A percentile compares a stretch with the other conserved stretches of the same genome.
These are phyloP conservation scores for Phoenicopterus ruber DNA, from an alignment of 2,113 vertebrate species.

Conservation along the genomic window DNA sequence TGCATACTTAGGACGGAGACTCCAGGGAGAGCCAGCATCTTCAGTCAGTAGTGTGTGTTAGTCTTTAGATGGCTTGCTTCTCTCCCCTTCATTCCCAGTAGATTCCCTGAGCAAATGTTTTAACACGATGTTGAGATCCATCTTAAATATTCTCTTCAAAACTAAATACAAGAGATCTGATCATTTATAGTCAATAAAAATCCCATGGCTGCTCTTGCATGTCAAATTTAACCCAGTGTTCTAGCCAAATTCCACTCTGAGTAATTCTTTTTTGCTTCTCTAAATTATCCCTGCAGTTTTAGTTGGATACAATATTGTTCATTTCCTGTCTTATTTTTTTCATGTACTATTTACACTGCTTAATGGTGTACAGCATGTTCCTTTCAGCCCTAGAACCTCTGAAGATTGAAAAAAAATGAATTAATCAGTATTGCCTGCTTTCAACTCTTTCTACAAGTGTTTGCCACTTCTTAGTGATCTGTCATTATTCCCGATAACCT, in stretches of 20 bases:
- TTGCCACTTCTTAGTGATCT: background rate
- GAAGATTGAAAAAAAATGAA: constrained; percentile 24
- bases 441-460: constrained; percentile 6
- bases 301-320: constrained; percentile 60
- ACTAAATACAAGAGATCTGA: background rate
- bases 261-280: constrained; percentile 63
- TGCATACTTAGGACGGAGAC: background rate
- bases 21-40: background rate
- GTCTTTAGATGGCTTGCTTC: background rate
- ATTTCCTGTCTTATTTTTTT: constrained; percentile 67
- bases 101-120: background rate
- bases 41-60: background rate
- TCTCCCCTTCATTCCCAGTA: background rate
- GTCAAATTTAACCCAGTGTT: constrained; percentile 53
- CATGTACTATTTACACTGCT: constrained; percentile 62
- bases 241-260: constrained; percentile 67
- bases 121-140: background rate
- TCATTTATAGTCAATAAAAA: constrained; percentile 58
- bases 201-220: constrained; percentile 50
- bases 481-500: background rate
- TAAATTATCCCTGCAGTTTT: constrained; percentile 66
- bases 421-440: constrained; percentile 37
- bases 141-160: constrained; percentile 25
- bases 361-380: constrained; percentile 62
- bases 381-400: constrained; percentile 48